These are phyloP conservation scores for Eublepharis macularius DNA, from an alignment of 2,113 vertebrate genomes.

Conservation along the genomic window DNA sequence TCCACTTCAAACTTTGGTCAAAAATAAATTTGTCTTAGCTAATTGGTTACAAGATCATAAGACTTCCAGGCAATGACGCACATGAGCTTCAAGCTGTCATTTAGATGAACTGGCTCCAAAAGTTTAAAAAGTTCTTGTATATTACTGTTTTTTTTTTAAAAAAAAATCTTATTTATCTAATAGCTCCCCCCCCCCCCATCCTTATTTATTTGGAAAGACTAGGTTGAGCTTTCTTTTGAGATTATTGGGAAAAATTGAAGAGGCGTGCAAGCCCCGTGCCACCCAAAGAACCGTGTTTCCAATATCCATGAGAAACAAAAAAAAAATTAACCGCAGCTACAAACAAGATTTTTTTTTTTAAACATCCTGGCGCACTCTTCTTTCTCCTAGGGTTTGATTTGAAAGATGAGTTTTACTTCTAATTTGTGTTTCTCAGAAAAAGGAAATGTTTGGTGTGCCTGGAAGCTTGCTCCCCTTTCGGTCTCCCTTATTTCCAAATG, in stretches of 20 bases:
- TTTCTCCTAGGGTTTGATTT: constrained; percentile 21
- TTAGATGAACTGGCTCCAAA: constrained; percentile 55
- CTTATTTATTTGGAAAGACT: constrained; percentile 70
- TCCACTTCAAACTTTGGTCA: too few relatives aligned
- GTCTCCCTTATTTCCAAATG: constrained; percentile 38
- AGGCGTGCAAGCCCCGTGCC: constrained; percentile 27
- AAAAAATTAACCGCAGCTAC: constrained; percentile 21
- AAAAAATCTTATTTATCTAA: constrained; percentile 62
- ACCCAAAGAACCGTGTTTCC: not conserved
- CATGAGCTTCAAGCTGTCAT: constrained; percentile 62
- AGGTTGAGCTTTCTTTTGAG: constrained; percentile 55
- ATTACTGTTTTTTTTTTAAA: constrained; percentile 23
- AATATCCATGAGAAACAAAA: constrained; percentile 15
- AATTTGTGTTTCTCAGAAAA: not conserved
- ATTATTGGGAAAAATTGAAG: constrained; percentile 53
- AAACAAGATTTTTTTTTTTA: constrained; percentile 16
- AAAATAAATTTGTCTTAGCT: constrained; percentile 4
- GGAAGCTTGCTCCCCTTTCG: constrained; percentile 40
- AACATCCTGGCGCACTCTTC: constrained; percentile 39
- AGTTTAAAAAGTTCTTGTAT: constrained; percentile 65
- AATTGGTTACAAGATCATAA: constrained; percentile 43
- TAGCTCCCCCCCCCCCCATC: not conserved
- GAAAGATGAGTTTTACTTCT: constrained; percentile 44
- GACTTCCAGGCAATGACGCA: constrained; percentile 31
- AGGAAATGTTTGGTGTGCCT: not conserved